A percentile compares a stretch with the other conserved stretches of the same genome.
Conservation (phyloP, 2,888 invertebrate species). For the Tholera decimalis region DNA sequence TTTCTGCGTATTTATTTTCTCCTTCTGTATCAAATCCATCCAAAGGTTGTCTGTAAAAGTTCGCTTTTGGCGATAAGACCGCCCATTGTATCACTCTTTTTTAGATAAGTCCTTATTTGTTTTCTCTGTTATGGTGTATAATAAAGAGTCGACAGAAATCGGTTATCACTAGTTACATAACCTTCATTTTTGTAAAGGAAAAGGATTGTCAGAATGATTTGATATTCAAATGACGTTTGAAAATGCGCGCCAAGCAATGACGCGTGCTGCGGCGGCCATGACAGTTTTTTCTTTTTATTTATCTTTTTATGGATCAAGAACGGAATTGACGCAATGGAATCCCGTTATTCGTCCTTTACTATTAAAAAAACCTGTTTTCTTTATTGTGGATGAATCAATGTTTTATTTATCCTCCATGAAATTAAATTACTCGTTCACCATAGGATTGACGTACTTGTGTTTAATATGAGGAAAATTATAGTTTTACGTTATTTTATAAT, state of each 20-base stretch:
- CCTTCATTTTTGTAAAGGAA: too few species aligned
- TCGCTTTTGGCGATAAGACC: too few species aligned
- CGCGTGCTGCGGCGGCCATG: not conserved
- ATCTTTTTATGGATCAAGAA: not conserved
- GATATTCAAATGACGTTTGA: not conserved
- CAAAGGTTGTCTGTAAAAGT: too few species aligned
- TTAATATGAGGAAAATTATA: conserved; percentile 13
- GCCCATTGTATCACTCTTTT: too few species aligned
- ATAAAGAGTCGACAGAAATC: too few species aligned
- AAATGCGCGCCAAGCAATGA: conserved; percentile 3
- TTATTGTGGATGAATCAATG: conserved; percentile 17
- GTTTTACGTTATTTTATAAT: conserved; percentile 19
- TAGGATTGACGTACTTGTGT: not conserved
- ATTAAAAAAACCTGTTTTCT: not conserved
- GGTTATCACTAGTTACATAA: too few species aligned
- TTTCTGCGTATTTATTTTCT: too few species aligned
- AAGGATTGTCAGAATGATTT: too few species aligned
- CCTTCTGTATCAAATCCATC: too few species aligned
- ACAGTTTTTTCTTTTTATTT: not conserved
- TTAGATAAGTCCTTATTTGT: too few species aligned
- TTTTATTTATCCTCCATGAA: conserved; percentile 19
- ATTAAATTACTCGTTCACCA: not conserved
- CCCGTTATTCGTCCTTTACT: conserved; percentile 37
- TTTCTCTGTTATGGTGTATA: too few species aligned
- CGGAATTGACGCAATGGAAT: conserved; percentile 20